phyloP scores from a whole-genome alignment of 2,797 vertebrate species.

The Rallus crepitans region DNA sequence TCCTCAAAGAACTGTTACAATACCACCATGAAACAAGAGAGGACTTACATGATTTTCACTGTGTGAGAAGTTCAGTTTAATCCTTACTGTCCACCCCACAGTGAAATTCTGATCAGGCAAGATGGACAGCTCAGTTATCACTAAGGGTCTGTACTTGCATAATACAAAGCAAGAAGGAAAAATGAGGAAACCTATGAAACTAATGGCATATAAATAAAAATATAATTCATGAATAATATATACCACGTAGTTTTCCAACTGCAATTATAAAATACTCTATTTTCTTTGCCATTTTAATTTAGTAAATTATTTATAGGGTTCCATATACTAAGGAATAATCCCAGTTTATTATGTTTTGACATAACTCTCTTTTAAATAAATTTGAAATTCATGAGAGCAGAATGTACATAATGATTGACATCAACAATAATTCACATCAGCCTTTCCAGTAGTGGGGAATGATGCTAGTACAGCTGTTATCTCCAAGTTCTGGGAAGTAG shows the following conservation, averaged over 20 bases:
- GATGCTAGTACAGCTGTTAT: background rate
- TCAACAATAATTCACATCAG: constrained; percentile 3
- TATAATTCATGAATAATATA: constrained; percentile 27
- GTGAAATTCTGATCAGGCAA: background rate
- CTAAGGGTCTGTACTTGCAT: background rate
- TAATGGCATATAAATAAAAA: constrained; percentile 7
- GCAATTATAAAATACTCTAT: background rate
- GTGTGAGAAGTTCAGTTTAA: background rate
- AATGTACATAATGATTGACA: constrained; percentile 41
- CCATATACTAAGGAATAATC: constrained; percentile 14
- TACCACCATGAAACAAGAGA: fast-evolving
- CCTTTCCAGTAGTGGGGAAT: background rate
- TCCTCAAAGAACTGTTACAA: background rate
- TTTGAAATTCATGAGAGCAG: constrained; percentile 45
- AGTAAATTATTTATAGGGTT: constrained; percentile 13
- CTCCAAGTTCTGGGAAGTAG: background rate
- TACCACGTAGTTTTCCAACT: background rate
- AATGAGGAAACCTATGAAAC: background rate
- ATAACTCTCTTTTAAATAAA: constrained; percentile 45
- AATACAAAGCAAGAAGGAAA: background rate
- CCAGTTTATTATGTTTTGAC: background rate
- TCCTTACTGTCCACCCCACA: background rate
- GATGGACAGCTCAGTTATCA: background rate
- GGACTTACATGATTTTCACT: background rate
- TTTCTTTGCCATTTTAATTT: constrained; percentile 49